Percentiles rank a stretch among this genome's conserved stretches.
Evolutionary conservation across 2,797 vertebrate genomes (phyloP).

Genomic region (Amblyraja radiata): DNA sequence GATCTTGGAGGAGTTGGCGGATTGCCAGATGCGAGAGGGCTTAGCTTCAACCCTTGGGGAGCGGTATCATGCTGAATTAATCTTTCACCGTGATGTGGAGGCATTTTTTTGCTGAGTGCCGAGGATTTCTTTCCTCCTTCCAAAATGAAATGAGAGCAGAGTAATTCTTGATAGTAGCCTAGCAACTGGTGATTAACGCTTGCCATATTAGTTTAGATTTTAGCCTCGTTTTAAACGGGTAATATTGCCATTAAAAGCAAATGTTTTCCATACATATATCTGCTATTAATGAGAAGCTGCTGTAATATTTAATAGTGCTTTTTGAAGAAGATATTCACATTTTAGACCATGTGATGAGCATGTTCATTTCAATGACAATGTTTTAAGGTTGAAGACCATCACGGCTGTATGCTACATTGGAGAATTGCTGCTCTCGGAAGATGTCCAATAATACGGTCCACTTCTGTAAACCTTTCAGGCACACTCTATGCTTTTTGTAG

Average conservation of each 20-base stretch:
- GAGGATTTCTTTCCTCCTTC: background rate
- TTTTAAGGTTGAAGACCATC: background rate
- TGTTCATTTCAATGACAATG: background rate
- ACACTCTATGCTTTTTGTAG: background rate
- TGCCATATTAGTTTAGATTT: background rate
- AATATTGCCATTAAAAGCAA: background rate
- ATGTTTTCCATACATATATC: background rate
- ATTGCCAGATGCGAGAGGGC: background rate
- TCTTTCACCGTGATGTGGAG: background rate
- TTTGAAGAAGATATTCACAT: too few relatives aligned
- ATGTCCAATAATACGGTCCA: background rate
- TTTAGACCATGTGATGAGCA: too few relatives aligned
- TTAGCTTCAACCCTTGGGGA: conserved; percentile 2
- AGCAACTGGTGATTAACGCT: background rate
- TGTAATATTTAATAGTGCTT: background rate
- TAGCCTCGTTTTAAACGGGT: background rate
- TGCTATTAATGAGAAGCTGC: background rate
- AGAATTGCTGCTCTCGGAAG: background rate
- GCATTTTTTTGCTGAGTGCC: too few relatives aligned
- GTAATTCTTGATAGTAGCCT: background rate
- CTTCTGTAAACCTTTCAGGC: too few relatives aligned
- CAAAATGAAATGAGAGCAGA: background rate
- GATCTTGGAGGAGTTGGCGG: background rate
- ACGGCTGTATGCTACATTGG: background rate
- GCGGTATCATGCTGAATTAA: background rate